A percentile compares a stretch with the other conserved stretches of the same genome.
Conservation (phyloP, 2,888 invertebrate genomes). For the Pycnomerus fuliginosus region DNA sequence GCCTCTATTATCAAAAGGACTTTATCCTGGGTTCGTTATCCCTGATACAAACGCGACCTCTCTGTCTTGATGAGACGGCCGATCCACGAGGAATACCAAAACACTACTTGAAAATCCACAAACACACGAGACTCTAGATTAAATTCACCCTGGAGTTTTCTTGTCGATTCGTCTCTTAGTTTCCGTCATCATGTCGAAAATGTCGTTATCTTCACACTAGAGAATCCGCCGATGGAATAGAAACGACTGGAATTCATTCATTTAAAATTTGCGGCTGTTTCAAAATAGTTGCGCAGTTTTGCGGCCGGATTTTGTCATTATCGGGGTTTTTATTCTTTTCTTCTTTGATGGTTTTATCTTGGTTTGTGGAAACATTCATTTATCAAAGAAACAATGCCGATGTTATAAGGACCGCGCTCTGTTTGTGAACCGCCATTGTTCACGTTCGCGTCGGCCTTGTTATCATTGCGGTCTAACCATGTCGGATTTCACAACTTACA, state of each 20-base stretch:
- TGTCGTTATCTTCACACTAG: slow-evolving; percentile 52
- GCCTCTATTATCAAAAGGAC: slow-evolving; percentile 37
- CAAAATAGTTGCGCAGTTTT: too few species aligned
- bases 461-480: slow-evolving; percentile 38
- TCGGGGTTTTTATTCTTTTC: slow-evolving; percentile 41
- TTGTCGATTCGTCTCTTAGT: slow-evolving; percentile 52
- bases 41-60: slow-evolving; percentile 42
- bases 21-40: slow-evolving; percentile 44
- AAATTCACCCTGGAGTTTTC: slow-evolving; percentile 51
- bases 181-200: slow-evolving; percentile 51
- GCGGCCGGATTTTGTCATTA: not conserved
- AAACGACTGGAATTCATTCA: slow-evolving; percentile 37
- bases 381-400: slow-evolving; percentile 51
- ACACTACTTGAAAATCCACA: slow-evolving; percentile 54
- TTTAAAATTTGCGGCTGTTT: too few species aligned
- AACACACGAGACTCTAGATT: slow-evolving; percentile 50
- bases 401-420: slow-evolving; percentile 46
- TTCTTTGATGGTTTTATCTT: slow-evolving; percentile 49
- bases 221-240: slow-evolving; percentile 46
- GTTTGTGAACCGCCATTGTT: slow-evolving; percentile 43
- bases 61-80: slow-evolving; percentile 48
- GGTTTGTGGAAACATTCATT: slow-evolving; percentile 47
- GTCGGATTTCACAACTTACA: slow-evolving; percentile 30
- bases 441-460: slow-evolving; percentile 41
- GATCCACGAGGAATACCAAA: slow-evolving; percentile 51